Base-by-base conservation (phyloP, 2,888 invertebrate genomes). In the Hipparchia semele region DNA sequence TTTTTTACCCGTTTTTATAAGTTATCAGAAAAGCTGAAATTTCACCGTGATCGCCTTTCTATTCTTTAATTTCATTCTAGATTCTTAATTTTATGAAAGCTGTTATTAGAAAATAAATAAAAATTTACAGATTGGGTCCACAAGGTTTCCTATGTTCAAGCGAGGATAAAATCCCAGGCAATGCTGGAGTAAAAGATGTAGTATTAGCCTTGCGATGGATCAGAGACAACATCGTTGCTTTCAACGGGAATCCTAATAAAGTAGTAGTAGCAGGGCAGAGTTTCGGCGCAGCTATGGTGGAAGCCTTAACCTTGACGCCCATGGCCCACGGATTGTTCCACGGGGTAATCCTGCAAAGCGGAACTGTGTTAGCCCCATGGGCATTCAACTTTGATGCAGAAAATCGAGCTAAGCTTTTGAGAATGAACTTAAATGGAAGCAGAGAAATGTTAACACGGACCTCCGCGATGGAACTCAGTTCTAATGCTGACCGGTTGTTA, bases 261-360 rank as follows among this genome's bases (percentile, higher is more conserved):
- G 86, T 92, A 1, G 84, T 90, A 5, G 73, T 91, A 6, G 93
- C 82, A 0, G 93, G 94, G 0, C 91, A 93, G 74, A 81, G 93
- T 23, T 86, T 90, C 51, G 93, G 89, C 8, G 93, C 92, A 0
- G 91, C 93, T 0, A 87, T 92, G 73, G 88, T 87, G 0, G 92
- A 94, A 75, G 86, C 87, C 1, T 72, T 92, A 10, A 79, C 83
- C 56, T 71, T 93, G 2, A 86, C 89, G 0, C 80, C 86, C 0
- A 86, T 86, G 83, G 84, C 86, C 0, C 75, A 80, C 49, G 88
- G 84, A 1, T 79, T 94, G 1, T 89, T 87, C 73, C 89, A 92
- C 56, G 93, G 92, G 0, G 89, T 82, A 0, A 91, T 93, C 73
- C 62, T 92, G 64, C 92, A 94, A 72, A 93, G 94, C 75, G 94